Evolutionary conservation across 2,888 invertebrate species (phyloP).

Genomic region (Callinectes sapidus): DNA sequence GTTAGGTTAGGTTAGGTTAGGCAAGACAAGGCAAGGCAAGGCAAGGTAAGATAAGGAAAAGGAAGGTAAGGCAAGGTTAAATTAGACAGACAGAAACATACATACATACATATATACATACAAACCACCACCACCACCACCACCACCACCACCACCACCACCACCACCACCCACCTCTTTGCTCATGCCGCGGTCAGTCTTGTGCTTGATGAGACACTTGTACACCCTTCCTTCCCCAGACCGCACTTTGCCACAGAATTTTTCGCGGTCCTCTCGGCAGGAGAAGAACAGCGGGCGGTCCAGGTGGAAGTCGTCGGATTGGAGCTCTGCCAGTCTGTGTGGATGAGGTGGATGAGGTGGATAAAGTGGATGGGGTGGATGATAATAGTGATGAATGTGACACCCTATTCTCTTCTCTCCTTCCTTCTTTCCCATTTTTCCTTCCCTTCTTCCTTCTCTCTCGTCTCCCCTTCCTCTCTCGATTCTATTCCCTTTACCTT

Average conservation of each 20-base stretch:
- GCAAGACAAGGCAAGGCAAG: too few relatives aligned
- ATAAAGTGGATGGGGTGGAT: background rate
- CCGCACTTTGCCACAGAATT: conserved; percentile 82
- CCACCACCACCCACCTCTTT: conserved; percentile 75
- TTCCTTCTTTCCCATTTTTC: too few relatives aligned
- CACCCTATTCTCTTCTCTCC: background rate
- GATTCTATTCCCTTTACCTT: too few relatives aligned
- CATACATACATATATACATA: too few relatives aligned
- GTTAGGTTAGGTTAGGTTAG: too few relatives aligned
- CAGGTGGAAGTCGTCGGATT: conserved; percentile 89
- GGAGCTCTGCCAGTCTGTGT: conserved; percentile 87
- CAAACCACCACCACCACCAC: too few relatives aligned
- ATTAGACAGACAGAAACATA: too few relatives aligned
- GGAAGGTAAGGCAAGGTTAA: too few relatives aligned
- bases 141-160: too few relatives aligned
- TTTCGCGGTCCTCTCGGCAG: conserved; percentile 88
- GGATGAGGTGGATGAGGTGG: background rate
- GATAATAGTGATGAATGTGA: background rate
- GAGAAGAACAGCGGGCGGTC: conserved; percentile 93
- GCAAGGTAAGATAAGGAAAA: too few relatives aligned
- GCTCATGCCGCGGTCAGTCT: conserved; percentile 82
- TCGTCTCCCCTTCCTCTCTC: too few relatives aligned
- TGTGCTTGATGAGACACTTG: conserved; percentile 91
- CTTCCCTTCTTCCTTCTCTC: too few relatives aligned
- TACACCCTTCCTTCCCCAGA: conserved; percentile 89